These are phyloP conservation scores for Poliocrania exsul DNA, from an alignment of 2,797 vertebrate species.

Conservation along the genomic window DNA sequence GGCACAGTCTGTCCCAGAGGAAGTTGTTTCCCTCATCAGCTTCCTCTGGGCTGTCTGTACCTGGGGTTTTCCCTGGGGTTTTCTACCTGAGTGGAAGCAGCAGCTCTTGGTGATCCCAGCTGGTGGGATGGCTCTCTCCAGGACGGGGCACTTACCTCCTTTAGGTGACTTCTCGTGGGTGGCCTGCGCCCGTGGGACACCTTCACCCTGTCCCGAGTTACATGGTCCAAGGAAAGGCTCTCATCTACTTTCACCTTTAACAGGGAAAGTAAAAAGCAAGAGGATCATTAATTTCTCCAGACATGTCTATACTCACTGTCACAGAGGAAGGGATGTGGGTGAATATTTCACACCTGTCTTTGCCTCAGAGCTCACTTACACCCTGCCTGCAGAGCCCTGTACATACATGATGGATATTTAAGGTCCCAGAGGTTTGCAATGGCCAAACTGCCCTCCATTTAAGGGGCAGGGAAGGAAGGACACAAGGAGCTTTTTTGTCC, in stretches of 20 bases:
- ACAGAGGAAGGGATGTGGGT: not conserved
- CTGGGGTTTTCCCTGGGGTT: not conserved
- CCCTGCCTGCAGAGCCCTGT: not conserved
- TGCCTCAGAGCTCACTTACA: not conserved
- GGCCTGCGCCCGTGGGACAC: slow-evolving; percentile 86
- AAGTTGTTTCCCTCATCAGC: not conserved
- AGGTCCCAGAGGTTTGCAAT: not conserved
- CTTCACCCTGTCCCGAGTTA: slow-evolving; percentile 89
- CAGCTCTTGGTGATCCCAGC: not conserved
- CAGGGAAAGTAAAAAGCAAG: not conserved
- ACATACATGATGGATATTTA: not conserved
- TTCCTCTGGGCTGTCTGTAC: not conserved
- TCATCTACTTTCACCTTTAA: slow-evolving; percentile 89
- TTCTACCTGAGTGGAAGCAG: not conserved
- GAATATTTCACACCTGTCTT: not conserved
- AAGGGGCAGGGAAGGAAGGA: not conserved
- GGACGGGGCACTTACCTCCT: slow-evolving; percentile 81
- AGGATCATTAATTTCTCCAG: not conserved
- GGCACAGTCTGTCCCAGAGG: not conserved
- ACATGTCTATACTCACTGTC: not conserved
- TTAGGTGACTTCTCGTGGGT: slow-evolving; percentile 92
- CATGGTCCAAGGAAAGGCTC: slow-evolving; percentile 87
- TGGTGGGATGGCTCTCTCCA: not conserved
- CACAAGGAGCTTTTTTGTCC: slow-evolving; percentile 23
- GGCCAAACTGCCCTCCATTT: not conserved